A percentile compares a stretch with the other conserved stretches of the same genome.
Evolutionary conservation across 2,888 invertebrate species (phyloP).

Genomic region (Lysandra bellargus): DNA sequence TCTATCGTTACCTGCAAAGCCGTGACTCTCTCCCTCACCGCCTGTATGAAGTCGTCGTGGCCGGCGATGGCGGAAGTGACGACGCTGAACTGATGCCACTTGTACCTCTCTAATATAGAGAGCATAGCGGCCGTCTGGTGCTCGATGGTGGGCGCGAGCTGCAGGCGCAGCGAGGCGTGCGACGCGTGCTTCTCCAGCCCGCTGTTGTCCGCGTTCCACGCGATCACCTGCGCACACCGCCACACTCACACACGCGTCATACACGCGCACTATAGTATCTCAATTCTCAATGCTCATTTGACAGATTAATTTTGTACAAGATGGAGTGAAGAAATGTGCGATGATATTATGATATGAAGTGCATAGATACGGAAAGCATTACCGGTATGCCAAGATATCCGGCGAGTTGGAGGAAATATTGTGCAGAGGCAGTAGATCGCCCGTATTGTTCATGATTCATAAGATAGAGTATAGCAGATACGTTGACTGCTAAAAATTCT

Average conservation of each 20-base stretch:
- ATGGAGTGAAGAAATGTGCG: slow-evolving; percentile 39
- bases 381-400: slow-evolving; percentile 96
- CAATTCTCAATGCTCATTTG: slow-evolving; percentile 11
- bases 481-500: slow-evolving; percentile 93
- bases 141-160: slow-evolving; percentile 97
- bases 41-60: slow-evolving; percentile 97
- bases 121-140: slow-evolving; percentile 98
- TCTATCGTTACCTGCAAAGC: slow-evolving; percentile 84
- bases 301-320: not conserved
- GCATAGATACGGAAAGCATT: slow-evolving; percentile 52
- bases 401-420: slow-evolving; percentile 95
- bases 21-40: slow-evolving; percentile 92
- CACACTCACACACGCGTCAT: slow-evolving; percentile 9
- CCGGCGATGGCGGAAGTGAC: slow-evolving; percentile 96
- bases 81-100: slow-evolving; percentile 97
- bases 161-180: slow-evolving; percentile 93
- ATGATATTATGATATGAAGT: slow-evolving; percentile 43
- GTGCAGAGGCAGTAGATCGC: slow-evolving; percentile 94
- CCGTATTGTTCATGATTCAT: slow-evolving; percentile 98
- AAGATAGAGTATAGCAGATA: slow-evolving; percentile 95
- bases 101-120: slow-evolving; percentile 95
- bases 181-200: slow-evolving; percentile 90
- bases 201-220: slow-evolving; percentile 98
- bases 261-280: slow-evolving; percentile 33
- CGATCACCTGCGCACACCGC: slow-evolving; percentile 84